Conservation (phyloP, 2,797 vertebrate genomes). For the Falco concolor region DNA sequence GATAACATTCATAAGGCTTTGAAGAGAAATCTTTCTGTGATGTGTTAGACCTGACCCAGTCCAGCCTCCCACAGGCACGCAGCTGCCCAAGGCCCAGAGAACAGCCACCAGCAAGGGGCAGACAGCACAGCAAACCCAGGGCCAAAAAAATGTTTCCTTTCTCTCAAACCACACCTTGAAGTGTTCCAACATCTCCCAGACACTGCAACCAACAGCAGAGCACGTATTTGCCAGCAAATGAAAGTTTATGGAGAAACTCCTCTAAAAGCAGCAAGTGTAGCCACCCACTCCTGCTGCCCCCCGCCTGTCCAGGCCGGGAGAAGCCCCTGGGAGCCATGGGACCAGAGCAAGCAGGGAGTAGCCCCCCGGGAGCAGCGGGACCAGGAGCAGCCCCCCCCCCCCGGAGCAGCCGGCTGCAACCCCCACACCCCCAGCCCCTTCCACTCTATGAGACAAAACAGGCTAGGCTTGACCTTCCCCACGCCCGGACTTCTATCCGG, state of each 20-base stretch:
- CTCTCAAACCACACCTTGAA: accelerated
- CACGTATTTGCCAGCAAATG: accelerated
- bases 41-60: neutral
- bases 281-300: neutral
- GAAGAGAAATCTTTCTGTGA: neutral
- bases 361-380: no score
- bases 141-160: no score
- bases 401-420: no score
- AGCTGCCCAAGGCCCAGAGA: neutral
- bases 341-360: no score
- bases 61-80: neutral
- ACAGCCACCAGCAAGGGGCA: neutral
- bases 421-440: no score
- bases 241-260: neutral
- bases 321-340: no score
- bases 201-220: accelerated
- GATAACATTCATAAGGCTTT: neutral
- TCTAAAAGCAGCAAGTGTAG: neutral
- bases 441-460: neutral
- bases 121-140: no score
- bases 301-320: no score
- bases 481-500: no score
- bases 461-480: neutral
- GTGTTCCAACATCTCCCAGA: neutral
- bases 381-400: no score